Evolutionary conservation across 2,797 vertebrate genomes (phyloP).

Genomic region (Acomys russatus): DNA sequence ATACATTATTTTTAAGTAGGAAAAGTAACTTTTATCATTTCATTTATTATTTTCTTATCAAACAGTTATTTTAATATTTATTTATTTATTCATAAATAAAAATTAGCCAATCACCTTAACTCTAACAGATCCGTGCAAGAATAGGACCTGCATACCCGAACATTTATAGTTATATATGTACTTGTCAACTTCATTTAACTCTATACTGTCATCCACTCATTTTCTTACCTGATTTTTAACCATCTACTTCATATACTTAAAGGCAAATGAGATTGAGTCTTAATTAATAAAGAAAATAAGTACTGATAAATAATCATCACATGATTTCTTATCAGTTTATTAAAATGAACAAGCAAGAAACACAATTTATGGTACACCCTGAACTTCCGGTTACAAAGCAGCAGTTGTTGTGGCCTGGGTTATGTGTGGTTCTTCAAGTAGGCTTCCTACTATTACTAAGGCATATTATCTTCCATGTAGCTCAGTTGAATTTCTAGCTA

Average conservation of each 20-base stretch:
- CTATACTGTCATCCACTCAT: neutral
- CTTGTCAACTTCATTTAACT: too few relatives aligned
- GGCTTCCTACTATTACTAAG: neutral
- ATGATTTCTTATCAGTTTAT: conserved; percentile 10
- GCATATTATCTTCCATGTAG: neutral
- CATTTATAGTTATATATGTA: too few relatives aligned
- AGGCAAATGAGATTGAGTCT: neutral
- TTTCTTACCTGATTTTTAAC: conserved; percentile 41
- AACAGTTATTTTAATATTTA: too few relatives aligned
- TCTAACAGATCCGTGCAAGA: too few relatives aligned
- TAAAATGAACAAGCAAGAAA: conserved; percentile 25
- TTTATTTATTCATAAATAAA: too few relatives aligned
- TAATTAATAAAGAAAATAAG: conserved; percentile 24
- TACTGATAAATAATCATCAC: neutral
- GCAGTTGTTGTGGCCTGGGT: neutral
- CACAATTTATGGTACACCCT: neutral
- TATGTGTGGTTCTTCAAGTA: neutral
- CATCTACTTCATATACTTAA: conserved; percentile 11
- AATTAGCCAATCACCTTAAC: too few relatives aligned
- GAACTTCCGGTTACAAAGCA: neutral
- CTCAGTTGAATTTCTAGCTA: neutral
- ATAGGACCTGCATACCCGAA: too few relatives aligned
- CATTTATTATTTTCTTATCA: neutral
- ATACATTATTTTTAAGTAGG: neutral
- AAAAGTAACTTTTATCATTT: conserved; percentile 47